Evolutionary conservation across 1,140 invertebrate genomes (phyloP), one percentile per base, ranked within the genome.

Genomic region (Philopotamus ludificatus): DNA sequence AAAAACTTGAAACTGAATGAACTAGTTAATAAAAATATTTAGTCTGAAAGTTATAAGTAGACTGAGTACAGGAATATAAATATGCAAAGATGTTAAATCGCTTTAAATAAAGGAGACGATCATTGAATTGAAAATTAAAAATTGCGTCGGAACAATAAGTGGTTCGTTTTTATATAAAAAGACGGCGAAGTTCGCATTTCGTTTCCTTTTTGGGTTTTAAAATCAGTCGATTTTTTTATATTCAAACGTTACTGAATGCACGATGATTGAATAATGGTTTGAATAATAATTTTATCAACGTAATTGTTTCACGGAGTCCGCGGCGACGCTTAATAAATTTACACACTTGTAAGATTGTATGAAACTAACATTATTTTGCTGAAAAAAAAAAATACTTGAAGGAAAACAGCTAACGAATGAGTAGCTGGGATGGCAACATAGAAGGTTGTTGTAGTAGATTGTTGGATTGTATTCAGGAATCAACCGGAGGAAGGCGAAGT

Each of bases 391-490:
- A 57, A 10, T 41, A 57, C 28, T 47, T 16, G 49, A 58, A 58
- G 39, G 45, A 22, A 44, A 45, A 58, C 25, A 4, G 42, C 39
- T 45, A 22, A 42, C 28, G 57, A 60, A 9, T 15, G 34, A 25
- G 41, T 22, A 16, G 25, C 10, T 26, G 21, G 44, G 1, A 8
- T 47, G 22, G 57, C 50, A 54, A n/a, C 64, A 51, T 23, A 3
- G 51, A 39, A 23, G 22, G 16, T n/a, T 34, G 42, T 54, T 69
- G 71, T 72, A 74, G 74, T 75, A 76, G 72, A 71, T 76, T 74
- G 76, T 71, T 76, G 73, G 76, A 72, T 80, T 81, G 72, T 81
- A 76, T 81, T 77, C 78, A 81, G 79, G 79, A 78, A 68, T 77
- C 78, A 16, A 74, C 76, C 71, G 76, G 78, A 67, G 77, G 79